Percentiles rank a stretch among this genome's conserved stretches.
phyloP scores from a whole-genome alignment of 2,113 vertebrate species.

The Vidua chalybeata region DNA sequence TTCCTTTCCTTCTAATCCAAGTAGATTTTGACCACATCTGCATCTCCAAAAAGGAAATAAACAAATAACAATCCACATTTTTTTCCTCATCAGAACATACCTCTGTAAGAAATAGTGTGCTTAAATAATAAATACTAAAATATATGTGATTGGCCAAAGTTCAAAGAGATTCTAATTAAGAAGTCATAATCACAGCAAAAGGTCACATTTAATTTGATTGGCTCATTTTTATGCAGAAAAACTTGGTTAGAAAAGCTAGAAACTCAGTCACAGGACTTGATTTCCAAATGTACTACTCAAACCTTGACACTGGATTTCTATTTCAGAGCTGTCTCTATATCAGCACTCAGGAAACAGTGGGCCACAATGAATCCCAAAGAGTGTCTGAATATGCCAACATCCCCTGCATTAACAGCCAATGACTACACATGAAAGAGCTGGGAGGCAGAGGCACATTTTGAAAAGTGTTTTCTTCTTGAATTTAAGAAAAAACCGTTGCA shows the following conservation, averaged over 20 bases:
- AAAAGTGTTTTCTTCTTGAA: not conserved
- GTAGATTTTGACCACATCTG: not conserved
- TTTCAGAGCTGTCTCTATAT: not conserved
- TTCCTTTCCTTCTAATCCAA: not conserved
- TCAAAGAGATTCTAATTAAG: constrained; percentile 41
- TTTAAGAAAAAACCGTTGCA: not conserved
- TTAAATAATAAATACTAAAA: constrained; percentile 18
- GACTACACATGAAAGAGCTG: not conserved
- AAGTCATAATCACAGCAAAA: constrained; percentile 38
- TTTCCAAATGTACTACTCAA: not conserved
- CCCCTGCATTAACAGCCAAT: not conserved
- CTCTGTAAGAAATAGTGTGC: not conserved
- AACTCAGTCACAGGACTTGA: not conserved
- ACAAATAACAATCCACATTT: not conserved
- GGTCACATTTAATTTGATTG: constrained; percentile 38
- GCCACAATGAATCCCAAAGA: not conserved
- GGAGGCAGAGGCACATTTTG: not conserved
- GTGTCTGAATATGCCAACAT: not conserved
- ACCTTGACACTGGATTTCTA: not conserved
- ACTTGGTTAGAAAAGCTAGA: not conserved
- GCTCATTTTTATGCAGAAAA: constrained; percentile 38
- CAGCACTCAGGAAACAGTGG: not conserved
- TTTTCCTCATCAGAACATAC: not conserved
- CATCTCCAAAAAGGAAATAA: not conserved
- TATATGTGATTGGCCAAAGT: constrained; percentile 5